These are phyloP conservation scores for Istiophorus platypterus DNA, from an alignment of 2,113 vertebrate species.

Conservation along the genomic window DNA sequence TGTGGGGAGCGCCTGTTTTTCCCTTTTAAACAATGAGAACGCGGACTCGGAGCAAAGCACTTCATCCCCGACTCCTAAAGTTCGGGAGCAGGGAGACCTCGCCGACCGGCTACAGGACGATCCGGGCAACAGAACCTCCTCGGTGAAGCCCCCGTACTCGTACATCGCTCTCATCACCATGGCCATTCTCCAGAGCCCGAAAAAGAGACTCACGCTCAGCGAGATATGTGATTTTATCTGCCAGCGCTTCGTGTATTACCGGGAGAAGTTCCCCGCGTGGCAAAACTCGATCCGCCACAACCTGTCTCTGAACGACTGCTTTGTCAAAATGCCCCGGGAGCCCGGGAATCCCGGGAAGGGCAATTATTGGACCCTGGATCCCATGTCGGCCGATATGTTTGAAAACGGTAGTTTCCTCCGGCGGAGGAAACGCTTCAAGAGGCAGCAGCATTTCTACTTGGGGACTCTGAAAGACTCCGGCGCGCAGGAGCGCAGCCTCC, in stretches of 20 bases:
- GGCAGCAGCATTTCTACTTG: conserved; percentile 70
- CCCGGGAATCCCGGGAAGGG: conserved; percentile 85
- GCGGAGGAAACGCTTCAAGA: conserved; percentile 84
- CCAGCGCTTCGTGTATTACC: conserved; percentile 81
- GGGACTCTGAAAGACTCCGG: conserved; percentile 53
- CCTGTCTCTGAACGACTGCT: conserved; percentile 86
- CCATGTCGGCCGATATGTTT: conserved; percentile 86
- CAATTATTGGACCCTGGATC: conserved; percentile 87
- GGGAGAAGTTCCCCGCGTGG: conserved; percentile 84
- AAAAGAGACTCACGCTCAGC: conserved; percentile 84
- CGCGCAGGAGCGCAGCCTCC: conserved; percentile 47
- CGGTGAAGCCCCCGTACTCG: conserved; percentile 85
- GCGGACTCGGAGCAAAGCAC: conserved; percentile 13
- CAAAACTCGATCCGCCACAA: conserved; percentile 87
- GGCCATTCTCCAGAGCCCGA: conserved; percentile 86
- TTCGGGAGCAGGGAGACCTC: conserved; percentile 27
- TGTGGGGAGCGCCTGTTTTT: neutral
- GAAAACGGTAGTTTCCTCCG: conserved; percentile 86
- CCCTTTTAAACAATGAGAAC: neutral
- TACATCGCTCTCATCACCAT: conserved; percentile 88
- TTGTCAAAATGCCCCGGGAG: conserved; percentile 84
- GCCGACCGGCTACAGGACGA: conserved; percentile 3
- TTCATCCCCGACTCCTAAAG: conserved; percentile 11
- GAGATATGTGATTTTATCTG: conserved; percentile 86
- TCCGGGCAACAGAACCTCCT: conserved; percentile 34